A percentile compares a stretch with the other conserved stretches of the same genome.
These are phyloP conservation scores for Actinostola sp. DNA, from an alignment of 92 coral and sea anemone genomes.

Conservation along the genomic window DNA sequence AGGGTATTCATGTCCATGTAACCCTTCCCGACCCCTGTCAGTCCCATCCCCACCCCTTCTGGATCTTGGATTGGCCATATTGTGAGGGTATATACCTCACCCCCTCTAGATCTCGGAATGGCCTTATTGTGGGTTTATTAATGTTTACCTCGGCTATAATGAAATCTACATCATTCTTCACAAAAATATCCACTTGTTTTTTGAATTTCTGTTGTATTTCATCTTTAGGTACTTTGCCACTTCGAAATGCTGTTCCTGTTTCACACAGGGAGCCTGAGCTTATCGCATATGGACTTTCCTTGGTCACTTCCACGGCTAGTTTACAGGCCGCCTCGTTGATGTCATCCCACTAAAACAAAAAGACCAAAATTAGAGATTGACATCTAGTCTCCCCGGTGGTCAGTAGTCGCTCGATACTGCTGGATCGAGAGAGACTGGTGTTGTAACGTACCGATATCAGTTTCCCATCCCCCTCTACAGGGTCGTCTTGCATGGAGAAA, in stretches of 20 bases:
- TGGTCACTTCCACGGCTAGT: constrained; percentile 60
- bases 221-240: constrained; percentile 50
- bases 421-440: too few relatives aligned
- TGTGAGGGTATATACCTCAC: not conserved
- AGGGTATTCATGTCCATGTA: too few relatives aligned
- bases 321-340: constrained; percentile 79
- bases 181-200: constrained; percentile 44
- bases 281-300: constrained; percentile 40
- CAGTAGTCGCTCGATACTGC: too few relatives aligned
- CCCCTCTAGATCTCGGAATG: not conserved
- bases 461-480: constrained; percentile 44
- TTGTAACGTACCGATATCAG: too few relatives aligned
- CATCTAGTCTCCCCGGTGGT: too few relatives aligned
- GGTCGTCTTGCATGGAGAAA: constrained; percentile 58
- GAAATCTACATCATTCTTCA: constrained; percentile 48
- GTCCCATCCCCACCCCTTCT: too few relatives aligned
- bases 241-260: constrained; percentile 38
- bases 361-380: too few relatives aligned
- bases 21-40: too few relatives aligned
- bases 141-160: constrained; percentile 67
- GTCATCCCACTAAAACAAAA: constrained; percentile 58
- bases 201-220: constrained; percentile 38
- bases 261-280: constrained; percentile 65
- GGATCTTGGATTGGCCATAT: not conserved
- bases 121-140: too few relatives aligned